Evolutionary conservation across 2,888 invertebrate genomes (phyloP).

Genomic region (Tachina fera): DNA sequence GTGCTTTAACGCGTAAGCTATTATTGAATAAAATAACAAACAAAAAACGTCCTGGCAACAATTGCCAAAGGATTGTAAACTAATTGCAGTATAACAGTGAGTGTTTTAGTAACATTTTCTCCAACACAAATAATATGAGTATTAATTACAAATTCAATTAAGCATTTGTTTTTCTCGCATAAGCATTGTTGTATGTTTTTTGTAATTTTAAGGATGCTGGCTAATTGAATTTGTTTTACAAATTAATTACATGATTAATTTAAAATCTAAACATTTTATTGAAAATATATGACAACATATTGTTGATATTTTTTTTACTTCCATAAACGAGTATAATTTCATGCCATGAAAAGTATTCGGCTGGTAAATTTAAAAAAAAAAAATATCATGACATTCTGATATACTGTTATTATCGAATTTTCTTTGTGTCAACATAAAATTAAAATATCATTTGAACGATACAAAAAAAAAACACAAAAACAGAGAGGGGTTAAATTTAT

Average conservation of each 20-base stretch:
- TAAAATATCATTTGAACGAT: too few relatives aligned
- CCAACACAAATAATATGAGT: slow-evolving; percentile 25
- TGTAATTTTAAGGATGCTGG: not conserved
- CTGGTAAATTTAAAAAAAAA: too few relatives aligned
- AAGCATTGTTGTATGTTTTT: not conserved
- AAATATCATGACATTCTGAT: too few relatives aligned
- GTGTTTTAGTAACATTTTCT: not conserved
- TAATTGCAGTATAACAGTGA: not conserved
- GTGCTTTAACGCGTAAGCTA: too few relatives aligned
- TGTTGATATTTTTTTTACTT: not conserved
- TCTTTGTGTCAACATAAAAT: too few relatives aligned
- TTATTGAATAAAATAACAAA: too few relatives aligned
- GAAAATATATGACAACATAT: not conserved
- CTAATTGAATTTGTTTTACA: slow-evolving; percentile 42
- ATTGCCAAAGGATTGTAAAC: not conserved
- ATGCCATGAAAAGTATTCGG: too few relatives aligned
- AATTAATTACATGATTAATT: slow-evolving; percentile 20
- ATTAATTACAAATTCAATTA: slow-evolving; percentile 66
- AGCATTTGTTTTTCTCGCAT: slow-evolving; percentile 21
- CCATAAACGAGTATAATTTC: not conserved
- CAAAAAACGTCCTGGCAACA: not conserved
- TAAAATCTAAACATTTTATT: not conserved
- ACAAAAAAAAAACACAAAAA: too few relatives aligned
- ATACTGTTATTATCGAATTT: too few relatives aligned
- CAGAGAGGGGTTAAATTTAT: too few relatives aligned